A percentile compares a stretch with the other conserved stretches of the same genome.
Conservation (phyloP, 1,140 invertebrate species). For the Brachionus calyciflorus region DNA sequence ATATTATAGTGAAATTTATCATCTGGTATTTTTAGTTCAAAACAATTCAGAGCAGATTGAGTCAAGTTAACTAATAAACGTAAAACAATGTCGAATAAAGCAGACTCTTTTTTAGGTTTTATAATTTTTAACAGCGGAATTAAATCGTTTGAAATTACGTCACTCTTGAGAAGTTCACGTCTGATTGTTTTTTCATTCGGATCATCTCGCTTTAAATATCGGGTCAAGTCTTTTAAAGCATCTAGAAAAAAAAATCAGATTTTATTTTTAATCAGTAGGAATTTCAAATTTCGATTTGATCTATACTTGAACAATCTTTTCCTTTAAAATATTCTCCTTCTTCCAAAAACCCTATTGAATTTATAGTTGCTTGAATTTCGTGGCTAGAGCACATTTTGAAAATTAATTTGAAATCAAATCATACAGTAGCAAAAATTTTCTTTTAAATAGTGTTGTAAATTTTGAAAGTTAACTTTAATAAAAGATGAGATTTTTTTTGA, state of each 20-base stretch:
- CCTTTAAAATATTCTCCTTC: slow-evolving; percentile 45
- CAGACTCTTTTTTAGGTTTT: slow-evolving; percentile 1
- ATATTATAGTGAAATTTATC: slow-evolving; percentile 46
- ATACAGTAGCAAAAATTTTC: too few species aligned
- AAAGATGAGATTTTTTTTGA: too few species aligned
- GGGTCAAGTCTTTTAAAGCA: slow-evolving; percentile 27
- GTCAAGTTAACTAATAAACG: slow-evolving; percentile 33
- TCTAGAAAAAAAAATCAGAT: neutral
- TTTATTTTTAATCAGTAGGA: neutral
- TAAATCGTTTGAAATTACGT: slow-evolving; percentile 25
- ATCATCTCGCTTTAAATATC: slow-evolving; percentile 30
- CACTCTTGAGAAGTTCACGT: slow-evolving; percentile 36
- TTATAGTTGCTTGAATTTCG: slow-evolving; percentile 41
- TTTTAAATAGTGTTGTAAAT: too few species aligned
- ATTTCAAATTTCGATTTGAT: neutral
- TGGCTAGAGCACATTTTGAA: slow-evolving; percentile 39
- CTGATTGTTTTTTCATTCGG: slow-evolving; percentile 36
- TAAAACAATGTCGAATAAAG: slow-evolving; percentile 29
- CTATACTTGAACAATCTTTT: slow-evolving; percentile 34
- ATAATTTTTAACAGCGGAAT: slow-evolving; percentile 24
- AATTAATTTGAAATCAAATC: neutral
- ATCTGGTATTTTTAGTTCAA: slow-evolving; percentile 36
- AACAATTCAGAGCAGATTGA: slow-evolving; percentile 27
- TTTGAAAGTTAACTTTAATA: too few species aligned
- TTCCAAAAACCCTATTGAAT: slow-evolving; percentile 19